These are phyloP conservation scores for Catharus fuscescens DNA, from an alignment of 2,113 vertebrate species.

Conservation along the genomic window DNA sequence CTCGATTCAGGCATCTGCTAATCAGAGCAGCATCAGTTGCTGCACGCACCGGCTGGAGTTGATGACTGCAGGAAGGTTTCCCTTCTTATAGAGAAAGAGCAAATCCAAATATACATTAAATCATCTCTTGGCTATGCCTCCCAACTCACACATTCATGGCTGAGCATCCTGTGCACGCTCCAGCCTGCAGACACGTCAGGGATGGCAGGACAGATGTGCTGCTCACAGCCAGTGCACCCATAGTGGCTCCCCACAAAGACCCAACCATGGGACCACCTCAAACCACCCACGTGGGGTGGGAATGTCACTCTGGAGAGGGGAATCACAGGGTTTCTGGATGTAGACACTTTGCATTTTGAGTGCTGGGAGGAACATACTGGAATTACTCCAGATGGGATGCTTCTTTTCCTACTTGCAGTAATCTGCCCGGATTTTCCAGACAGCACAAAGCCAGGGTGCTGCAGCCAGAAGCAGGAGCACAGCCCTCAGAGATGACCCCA, in stretches of 20 bases:
- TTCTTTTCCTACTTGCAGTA: conserved; percentile 7
- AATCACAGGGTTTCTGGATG: background rate
- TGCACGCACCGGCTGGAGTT: background rate
- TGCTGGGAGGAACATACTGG: background rate
- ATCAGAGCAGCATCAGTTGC: background rate
- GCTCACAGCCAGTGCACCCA: fast-evolving
- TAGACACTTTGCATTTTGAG: background rate
- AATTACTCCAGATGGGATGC: background rate
- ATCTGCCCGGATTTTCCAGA: background rate
- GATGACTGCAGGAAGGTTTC: background rate
- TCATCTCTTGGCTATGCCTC: background rate
- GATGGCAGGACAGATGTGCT: background rate
- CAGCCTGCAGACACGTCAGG: background rate
- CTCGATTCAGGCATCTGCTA: conserved; percentile 40
- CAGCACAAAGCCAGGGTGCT: background rate
- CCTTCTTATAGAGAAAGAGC: background rate
- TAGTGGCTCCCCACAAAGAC: background rate
- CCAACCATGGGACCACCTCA: background rate
- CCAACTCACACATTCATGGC: background rate
- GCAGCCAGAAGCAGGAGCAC: background rate
- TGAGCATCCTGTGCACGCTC: background rate
- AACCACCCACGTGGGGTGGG: fast-evolving
- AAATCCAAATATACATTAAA: background rate
- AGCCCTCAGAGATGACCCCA: background rate
- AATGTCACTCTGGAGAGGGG: background rate